Evolutionary conservation across 2,888 invertebrate genomes (phyloP).

Genomic region (Tipula lateralis): DNA sequence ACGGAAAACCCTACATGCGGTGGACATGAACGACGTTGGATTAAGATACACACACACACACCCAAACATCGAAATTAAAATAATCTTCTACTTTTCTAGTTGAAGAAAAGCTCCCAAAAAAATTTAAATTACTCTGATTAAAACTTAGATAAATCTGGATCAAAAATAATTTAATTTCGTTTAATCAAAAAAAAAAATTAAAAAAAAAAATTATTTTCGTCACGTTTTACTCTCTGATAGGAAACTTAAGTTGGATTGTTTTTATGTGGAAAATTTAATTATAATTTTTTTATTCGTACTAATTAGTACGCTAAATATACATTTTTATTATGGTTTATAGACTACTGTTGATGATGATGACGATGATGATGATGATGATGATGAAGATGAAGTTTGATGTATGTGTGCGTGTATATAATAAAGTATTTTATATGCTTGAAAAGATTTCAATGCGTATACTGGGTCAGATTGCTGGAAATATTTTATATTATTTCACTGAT

Average conservation of each 20-base stretch:
- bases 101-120: not conserved
- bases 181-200: not conserved
- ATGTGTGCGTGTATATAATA: not conserved
- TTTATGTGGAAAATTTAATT: conserved; percentile 19
- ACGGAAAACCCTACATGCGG: not conserved
- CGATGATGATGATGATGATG: not conserved
- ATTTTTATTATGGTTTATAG: not conserved
- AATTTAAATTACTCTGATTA: conserved; percentile 6
- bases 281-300: not conserved
- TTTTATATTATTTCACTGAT: not conserved
- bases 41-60: not conserved
- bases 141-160: conserved; percentile 19
- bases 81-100: not conserved
- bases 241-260: not conserved
- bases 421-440: not conserved
- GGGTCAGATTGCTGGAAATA: not conserved
- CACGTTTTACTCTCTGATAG: not conserved
- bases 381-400: not conserved
- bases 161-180: conserved; percentile 9
- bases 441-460: not conserved
- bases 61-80: not conserved
- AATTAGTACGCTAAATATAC: not conserved
- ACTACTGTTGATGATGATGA: not conserved
- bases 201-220: not conserved
- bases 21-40: not conserved